These are phyloP conservation scores for Limosa lapponica DNA, from an alignment of 2,797 vertebrate genomes.

Conservation along the genomic window DNA sequence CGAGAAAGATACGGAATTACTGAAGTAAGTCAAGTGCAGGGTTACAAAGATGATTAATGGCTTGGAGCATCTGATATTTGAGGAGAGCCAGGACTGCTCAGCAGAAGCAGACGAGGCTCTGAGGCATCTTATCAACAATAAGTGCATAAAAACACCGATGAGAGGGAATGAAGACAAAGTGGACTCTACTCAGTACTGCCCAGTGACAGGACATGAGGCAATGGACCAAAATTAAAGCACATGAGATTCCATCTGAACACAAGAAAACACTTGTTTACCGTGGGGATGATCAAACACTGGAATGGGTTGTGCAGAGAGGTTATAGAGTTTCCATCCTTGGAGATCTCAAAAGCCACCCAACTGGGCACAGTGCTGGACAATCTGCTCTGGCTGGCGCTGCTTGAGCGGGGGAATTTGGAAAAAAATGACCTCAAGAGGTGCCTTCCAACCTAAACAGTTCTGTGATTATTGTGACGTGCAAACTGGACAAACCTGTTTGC, in stretches of 20 bases:
- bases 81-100: background rate
- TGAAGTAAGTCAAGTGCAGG: background rate
- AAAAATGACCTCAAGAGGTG: background rate
- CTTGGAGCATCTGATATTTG: background rate
- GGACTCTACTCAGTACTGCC: background rate
- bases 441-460: background rate
- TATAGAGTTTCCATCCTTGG: background rate
- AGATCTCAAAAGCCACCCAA: background rate
- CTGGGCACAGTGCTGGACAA: background rate
- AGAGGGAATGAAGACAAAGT: background rate
- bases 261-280: background rate
- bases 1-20: too few relatives aligned
- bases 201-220: background rate
- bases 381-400: background rate
- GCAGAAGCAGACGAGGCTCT: background rate
- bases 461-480: background rate
- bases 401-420: background rate
- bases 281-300: background rate
- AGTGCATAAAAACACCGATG: background rate
- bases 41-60: too few relatives aligned
- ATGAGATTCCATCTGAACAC: background rate
- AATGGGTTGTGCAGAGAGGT: background rate
- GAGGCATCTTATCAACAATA: background rate
- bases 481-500: background rate
- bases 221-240: background rate